These are phyloP conservation scores for Nemapogon koenigi DNA, from an alignment of 2,888 invertebrate species.

Conservation along the genomic window DNA sequence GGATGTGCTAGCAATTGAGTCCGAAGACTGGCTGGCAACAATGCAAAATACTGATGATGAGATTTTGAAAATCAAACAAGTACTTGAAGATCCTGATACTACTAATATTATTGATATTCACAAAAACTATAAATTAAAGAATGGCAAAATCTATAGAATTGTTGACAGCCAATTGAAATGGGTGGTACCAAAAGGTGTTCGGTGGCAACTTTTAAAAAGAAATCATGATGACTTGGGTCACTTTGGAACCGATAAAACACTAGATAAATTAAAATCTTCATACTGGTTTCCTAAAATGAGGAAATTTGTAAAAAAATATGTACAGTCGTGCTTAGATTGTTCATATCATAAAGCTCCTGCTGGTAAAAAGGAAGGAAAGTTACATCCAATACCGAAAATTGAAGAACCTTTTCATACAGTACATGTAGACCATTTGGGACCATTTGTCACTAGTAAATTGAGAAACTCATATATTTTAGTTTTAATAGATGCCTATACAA, in stretches of 20 bases:
- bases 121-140: too few relatives aligned
- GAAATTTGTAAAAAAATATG: conserved; percentile 5
- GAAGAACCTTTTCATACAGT: background rate
- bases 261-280: background rate
- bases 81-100: too few relatives aligned
- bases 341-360: background rate
- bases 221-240: conserved; percentile 5
- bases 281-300: conserved; percentile 6
- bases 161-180: background rate
- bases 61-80: too few relatives aligned
- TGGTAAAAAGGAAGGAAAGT: conserved; percentile 1
- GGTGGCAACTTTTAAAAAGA: conserved; percentile 2
- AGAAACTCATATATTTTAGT: background rate
- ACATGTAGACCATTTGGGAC: background rate
- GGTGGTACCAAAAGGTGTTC: background rate
- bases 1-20: too few relatives aligned
- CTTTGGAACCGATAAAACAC: conserved; percentile 1
- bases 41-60: too few relatives aligned
- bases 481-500: background rate
- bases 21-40: too few relatives aligned
- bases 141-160: too few relatives aligned
- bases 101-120: too few relatives aligned
- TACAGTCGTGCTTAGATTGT: conserved; percentile 2
- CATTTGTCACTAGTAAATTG: background rate
- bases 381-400: conserved; percentile 3